Evolutionary conservation across 2,797 vertebrate genomes (phyloP), one percentile per base, ranked within the genome.

Genomic region (Setipinna tenuifilis): DNA sequence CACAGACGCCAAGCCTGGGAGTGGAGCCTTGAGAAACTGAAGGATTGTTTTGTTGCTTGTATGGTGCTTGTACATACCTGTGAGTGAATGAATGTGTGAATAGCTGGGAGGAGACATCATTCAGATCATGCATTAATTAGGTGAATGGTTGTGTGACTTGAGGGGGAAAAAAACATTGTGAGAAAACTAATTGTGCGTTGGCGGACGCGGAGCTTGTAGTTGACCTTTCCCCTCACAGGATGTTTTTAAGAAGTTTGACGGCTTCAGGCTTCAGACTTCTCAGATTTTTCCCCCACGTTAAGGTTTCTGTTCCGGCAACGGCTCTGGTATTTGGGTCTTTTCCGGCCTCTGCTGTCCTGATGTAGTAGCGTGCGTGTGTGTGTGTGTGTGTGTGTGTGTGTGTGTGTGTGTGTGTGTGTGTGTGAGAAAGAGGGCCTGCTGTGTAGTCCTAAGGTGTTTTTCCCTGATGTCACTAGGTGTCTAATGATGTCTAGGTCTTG

Each of bases 201-300:
- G 35, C 31, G 19, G 71, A 78, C 35, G 21, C 17, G 10, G 1
- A 71, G 31, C 7, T 2, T 44, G 17, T 21, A 6, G 5, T 17
- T 41, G 35, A 78, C 71, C 71, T 78, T 78, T 78, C 17, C 71
- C 41, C 35, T 21, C 35, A 78, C 71, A 78, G 71, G 71, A 78
- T 78, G 71, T 78, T 78, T 78, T 75, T 17, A 75, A 75, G 35
- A 75, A 19, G 68, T 75, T 75, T 78, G 71, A 78, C 50, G 0
- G 50, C 50, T 54, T 54, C 50, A 54, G 50, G 50, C 50, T 7
- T 54, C 50, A 54, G 50, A 54, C 71, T 21, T 21, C 35, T 12
- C 23, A 21, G 71, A 78, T 78, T 44, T 44, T 21, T 17, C 19
- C 35, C 31, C 71, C 35, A 78, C 71, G 19, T 11, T 41, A 31